A percentile compares a stretch with the other conserved stretches of the same genome.
These are phyloP conservation scores for Silurus glanis DNA, from an alignment of 2,113 vertebrate species.

Conservation along the genomic window DNA sequence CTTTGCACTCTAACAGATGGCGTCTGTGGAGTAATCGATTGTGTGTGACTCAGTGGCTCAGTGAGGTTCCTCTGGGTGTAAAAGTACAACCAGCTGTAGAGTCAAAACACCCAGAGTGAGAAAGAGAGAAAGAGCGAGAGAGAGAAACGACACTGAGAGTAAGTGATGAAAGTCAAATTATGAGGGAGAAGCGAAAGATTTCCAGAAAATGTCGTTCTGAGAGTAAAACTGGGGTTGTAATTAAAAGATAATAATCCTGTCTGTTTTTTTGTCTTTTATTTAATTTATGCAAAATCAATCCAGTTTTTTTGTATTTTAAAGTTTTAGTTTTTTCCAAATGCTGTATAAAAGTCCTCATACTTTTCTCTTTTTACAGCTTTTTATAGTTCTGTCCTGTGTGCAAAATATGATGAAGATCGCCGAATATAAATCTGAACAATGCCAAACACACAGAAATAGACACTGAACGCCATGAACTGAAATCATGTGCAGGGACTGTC, in stretches of 20 bases:
- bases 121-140: background rate
- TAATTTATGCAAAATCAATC: too few species aligned
- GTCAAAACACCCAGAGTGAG: slow-evolving; percentile 19
- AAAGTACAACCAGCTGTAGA: slow-evolving; percentile 41
- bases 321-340: too few species aligned
- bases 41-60: slow-evolving; percentile 31
- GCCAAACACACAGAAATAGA: too few species aligned
- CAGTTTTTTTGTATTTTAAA: too few species aligned
- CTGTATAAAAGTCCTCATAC: too few species aligned
- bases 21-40: slow-evolving; percentile 28
- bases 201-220: background rate
- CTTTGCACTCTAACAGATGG: slow-evolving; percentile 34
- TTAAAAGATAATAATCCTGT: background rate
- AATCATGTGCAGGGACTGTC: too few species aligned
- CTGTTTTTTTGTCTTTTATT: too few species aligned
- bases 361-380: too few species aligned
- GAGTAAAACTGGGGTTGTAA: background rate
- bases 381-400: too few species aligned
- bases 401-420: too few species aligned
- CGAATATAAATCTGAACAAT: too few species aligned
- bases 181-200: background rate
- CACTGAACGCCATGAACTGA: too few species aligned
- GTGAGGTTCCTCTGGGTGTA: slow-evolving; percentile 22
- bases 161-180: background rate
- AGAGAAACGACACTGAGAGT: background rate